These are phyloP conservation scores for Corythornis cristatus DNA, from an alignment of 2,113 vertebrate genomes.

Conservation along the genomic window DNA sequence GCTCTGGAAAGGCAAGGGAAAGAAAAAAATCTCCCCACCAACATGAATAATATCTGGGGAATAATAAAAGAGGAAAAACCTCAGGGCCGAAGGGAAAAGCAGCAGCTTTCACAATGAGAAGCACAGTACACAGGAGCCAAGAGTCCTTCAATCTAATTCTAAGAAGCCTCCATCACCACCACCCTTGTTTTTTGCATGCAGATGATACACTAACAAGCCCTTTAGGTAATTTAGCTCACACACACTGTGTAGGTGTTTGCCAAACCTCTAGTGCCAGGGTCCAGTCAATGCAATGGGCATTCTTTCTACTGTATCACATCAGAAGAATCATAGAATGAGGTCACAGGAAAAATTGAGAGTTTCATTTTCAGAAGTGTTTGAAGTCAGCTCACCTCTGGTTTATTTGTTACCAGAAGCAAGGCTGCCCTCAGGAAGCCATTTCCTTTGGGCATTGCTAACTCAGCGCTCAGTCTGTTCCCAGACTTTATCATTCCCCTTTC, in stretches of 20 bases:
- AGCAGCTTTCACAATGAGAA: neutral
- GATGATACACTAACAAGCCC: neutral
- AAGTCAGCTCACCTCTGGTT: neutral
- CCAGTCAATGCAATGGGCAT: neutral
- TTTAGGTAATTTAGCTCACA: neutral
- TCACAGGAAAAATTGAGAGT: neutral
- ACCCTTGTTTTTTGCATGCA: neutral
- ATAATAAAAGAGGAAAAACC: neutral
- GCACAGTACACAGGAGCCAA: neutral
- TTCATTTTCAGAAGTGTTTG: neutral
- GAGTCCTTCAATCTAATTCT: neutral
- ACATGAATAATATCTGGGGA: neutral
- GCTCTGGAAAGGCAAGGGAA: neutral
- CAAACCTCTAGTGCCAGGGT: neutral
- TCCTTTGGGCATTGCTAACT: neutral
- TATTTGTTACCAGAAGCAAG: neutral
- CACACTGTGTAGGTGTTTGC: neutral
- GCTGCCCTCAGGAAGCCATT: neutral
- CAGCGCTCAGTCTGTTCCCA: neutral
- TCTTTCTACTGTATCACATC: neutral
- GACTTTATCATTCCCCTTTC: constrained; percentile 30
- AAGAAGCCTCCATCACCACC: neutral
- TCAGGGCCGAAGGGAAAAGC: neutral
- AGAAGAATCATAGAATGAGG: neutral
- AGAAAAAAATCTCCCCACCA: neutral